Evolutionary conservation across 2,113 vertebrate genomes (phyloP), one percentile per base, ranked within the genome.

Genomic region (Cairina moschata): DNA sequence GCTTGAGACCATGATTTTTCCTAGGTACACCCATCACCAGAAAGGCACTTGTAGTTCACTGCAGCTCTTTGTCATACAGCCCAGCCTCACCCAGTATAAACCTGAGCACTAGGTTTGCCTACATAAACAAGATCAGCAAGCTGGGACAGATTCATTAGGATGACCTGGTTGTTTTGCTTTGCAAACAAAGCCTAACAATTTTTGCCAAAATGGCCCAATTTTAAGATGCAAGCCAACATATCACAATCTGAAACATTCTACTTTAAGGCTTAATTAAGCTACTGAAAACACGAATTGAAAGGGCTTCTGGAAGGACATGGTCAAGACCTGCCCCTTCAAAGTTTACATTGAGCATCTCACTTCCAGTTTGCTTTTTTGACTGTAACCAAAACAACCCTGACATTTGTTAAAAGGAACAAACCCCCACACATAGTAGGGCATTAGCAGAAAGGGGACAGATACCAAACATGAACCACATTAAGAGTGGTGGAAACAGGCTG

Each of bases 311-410:
- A 40, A 59, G 55, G 58, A 50, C 0, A 0, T 13, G 26, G 40
- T 25, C 10, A 22, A 60, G 62, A 83, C 9, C 18, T 88, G 82
- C 50, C n/a, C 55, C 63, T 86, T 82, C 31, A 22, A 55, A 56
- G 25, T 81, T 96, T 94, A 94, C 48, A 66, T 0, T 67, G 12
- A 86, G 68, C 48, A 38, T 40, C 77, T 79, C 71, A 13, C 9
- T 91, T 66, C 59, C 73, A 87, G 31, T n/a, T 28, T 65, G 14
- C 11, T 50, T 73, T 83, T 76, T 67, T 66, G 69, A 80, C 68
- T 85, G 73, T 46, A 90, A 90, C 54, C 48, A 89, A 95, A 95
- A 82, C 82, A 93, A 89, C 28, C 26, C 58, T 50, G 85, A 71
- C 6, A 42, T 0, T 8, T 32, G 55, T 72, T 63, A 65, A 84